Evolutionary conservation across 2,797 vertebrate genomes (phyloP).

Genomic region (Spea hammondii): DNA sequence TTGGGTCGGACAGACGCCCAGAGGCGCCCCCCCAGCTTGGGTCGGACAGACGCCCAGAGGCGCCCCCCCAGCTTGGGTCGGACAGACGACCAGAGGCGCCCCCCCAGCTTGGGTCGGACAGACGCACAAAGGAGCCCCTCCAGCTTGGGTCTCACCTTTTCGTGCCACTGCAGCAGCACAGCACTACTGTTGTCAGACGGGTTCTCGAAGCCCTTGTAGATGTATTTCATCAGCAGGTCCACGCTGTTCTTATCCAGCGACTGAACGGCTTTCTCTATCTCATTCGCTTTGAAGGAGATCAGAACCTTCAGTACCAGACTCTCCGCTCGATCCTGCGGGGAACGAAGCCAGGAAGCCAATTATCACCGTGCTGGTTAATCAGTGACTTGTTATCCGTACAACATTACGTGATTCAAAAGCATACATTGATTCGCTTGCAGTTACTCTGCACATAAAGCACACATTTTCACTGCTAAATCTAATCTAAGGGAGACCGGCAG

Average conservation of each 20-base stretch:
- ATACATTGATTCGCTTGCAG: no score
- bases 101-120: no score
- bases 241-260: constrained; percentile 90
- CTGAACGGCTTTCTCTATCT: constrained; percentile 95
- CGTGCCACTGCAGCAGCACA: constrained; percentile 93
- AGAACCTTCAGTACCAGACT: constrained; percentile 93
- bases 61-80: background rate
- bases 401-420: no score
- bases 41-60: background rate
- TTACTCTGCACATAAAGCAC: no score
- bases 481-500: no score
- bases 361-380: background rate
- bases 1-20: no score
- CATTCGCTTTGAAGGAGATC: constrained; percentile 91
- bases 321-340: constrained; percentile 87
- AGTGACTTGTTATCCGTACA: no score
- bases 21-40: no score
- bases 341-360: constrained; percentile 13
- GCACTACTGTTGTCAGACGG: constrained; percentile 98
- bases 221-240: constrained; percentile 98
- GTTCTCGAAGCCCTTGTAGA: constrained; percentile 97
- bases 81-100: background rate
- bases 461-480: no score
- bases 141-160: constrained; percentile 76
- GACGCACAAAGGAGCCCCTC: no score